These are phyloP conservation scores for Bursaphelenchus mucronatus DNA, from an alignment of 1,140 invertebrate genomes.

Conservation along the genomic window DNA sequence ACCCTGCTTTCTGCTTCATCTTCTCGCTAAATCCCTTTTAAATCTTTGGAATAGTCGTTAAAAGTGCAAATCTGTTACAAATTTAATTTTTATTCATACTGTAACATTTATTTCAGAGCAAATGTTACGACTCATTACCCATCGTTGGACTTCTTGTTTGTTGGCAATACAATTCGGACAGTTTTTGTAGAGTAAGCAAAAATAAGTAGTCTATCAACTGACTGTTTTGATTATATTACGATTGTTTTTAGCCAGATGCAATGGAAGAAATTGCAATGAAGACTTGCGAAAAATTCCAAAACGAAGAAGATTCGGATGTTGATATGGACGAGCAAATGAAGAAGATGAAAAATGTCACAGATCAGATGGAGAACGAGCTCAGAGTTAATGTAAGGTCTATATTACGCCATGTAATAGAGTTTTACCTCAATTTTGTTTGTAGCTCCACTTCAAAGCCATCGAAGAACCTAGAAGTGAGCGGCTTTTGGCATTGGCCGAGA, in stretches of 20 bases:
- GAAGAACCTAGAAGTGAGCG: constrained; percentile 33
- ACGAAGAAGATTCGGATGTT: constrained; percentile 2
- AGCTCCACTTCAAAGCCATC: constrained; percentile 39
- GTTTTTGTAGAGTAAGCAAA: constrained; percentile 24
- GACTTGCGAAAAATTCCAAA: constrained; percentile 13
- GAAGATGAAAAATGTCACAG: constrained; percentile 29
- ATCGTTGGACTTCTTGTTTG: constrained; percentile 27
- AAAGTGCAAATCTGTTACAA: background rate
- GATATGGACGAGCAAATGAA: constrained; percentile 36
- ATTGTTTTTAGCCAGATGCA: constrained; percentile 21
- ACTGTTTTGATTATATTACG: background rate
- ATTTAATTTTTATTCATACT: constrained; percentile 9
- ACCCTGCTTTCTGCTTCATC: too few relatives aligned
- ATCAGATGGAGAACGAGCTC: constrained; percentile 28
- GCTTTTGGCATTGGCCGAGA: constrained; percentile 24
- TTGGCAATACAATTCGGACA: constrained; percentile 29
- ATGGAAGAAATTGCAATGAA: constrained; percentile 15
- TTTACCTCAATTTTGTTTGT: background rate
- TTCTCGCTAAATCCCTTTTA: too few relatives aligned
- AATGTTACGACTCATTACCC: constrained; percentile 31
- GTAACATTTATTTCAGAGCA: constrained; percentile 10
- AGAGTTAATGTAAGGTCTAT: constrained; percentile 30
- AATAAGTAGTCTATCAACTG: too few relatives aligned
- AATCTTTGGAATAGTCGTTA: too few relatives aligned
- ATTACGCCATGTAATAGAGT: background rate